A percentile compares a stretch with the other conserved stretches of the same genome.
These are phyloP conservation scores for Cistogaster globosa DNA, from an alignment of 2,888 invertebrate genomes.

Conservation along the genomic window DNA sequence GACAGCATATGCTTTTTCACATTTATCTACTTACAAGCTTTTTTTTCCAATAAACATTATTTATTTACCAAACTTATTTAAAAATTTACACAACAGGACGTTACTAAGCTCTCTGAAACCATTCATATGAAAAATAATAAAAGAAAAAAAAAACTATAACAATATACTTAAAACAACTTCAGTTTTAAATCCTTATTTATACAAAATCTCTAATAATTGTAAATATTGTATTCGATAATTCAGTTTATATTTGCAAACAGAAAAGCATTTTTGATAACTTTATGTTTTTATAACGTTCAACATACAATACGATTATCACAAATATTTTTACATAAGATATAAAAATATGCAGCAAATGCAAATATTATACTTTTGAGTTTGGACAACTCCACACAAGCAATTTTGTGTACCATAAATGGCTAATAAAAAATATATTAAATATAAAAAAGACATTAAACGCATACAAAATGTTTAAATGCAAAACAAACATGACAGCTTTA, in stretches of 20 bases:
- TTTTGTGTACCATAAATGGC: slow-evolving; percentile 19
- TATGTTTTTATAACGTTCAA: background rate
- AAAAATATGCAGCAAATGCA: background rate
- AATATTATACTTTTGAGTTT: slow-evolving; percentile 19
- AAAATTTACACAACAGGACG: too few species aligned
- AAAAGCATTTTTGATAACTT: slow-evolving; percentile 24
- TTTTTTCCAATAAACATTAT: too few species aligned
- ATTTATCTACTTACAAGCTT: too few species aligned
- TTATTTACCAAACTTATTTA: too few species aligned
- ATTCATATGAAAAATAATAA: background rate
- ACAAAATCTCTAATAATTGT: background rate
- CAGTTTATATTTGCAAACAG: slow-evolving; percentile 9
- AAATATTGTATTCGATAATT: slow-evolving; percentile 6
- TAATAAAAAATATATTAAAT: too few species aligned
- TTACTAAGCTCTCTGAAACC: background rate
- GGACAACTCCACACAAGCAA: slow-evolving; percentile 16
- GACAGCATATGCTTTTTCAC: too few species aligned
- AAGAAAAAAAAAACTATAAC: background rate
- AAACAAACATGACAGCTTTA: background rate
- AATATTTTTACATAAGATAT: slow-evolving; percentile 14
- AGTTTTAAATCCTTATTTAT: background rate
- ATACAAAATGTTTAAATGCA: slow-evolving; percentile 3
- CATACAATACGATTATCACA: slow-evolving; percentile 30
- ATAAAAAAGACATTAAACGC: slow-evolving; percentile 18
- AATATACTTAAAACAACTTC: background rate